Conservation (phyloP, 2,888 invertebrate genomes). For the Trissolcus brochymenae region DNA sequence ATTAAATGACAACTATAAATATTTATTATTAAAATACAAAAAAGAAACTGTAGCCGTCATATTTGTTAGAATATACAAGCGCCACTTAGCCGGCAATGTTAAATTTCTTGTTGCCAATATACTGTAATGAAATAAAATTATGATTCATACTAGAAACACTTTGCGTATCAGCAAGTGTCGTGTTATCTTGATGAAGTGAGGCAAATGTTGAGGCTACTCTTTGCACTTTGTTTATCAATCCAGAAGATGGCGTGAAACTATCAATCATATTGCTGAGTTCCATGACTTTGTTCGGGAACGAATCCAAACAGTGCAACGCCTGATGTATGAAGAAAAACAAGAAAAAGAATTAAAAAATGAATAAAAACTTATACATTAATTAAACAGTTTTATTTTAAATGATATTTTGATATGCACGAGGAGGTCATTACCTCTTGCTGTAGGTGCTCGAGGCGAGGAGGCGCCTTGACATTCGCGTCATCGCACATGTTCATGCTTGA, state of each 20-base stretch:
- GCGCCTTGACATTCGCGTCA: slow-evolving; percentile 58
- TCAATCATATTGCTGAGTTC: slow-evolving; percentile 66
- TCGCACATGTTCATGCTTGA: slow-evolving; percentile 56
- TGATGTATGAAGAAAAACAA: slow-evolving; percentile 34
- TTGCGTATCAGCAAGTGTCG: slow-evolving; percentile 58
- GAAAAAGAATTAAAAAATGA: slow-evolving; percentile 9
- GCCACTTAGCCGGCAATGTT: no score
- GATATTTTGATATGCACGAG: slow-evolving; percentile 29
- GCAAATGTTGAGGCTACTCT: slow-evolving; percentile 56
- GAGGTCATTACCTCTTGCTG: slow-evolving; percentile 64
- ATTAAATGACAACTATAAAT: no score
- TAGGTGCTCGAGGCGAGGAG: slow-evolving; percentile 64
- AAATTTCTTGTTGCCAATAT: no score
- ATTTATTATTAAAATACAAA: no score
- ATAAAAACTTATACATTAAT: no score
- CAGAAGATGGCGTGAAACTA: slow-evolving; percentile 63
- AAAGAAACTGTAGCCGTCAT: no score
- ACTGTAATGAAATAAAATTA: background rate
- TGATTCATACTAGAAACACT: slow-evolving; percentile 41
- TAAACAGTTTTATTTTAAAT: no score
- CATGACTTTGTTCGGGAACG: slow-evolving; percentile 67
- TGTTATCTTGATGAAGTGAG: slow-evolving; percentile 54
- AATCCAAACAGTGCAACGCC: slow-evolving; percentile 66
- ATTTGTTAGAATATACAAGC: no score
- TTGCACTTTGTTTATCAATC: slow-evolving; percentile 53